Base-by-base conservation (phyloP, 2,113 vertebrate genomes). In the Eidolon helvum region DNA sequence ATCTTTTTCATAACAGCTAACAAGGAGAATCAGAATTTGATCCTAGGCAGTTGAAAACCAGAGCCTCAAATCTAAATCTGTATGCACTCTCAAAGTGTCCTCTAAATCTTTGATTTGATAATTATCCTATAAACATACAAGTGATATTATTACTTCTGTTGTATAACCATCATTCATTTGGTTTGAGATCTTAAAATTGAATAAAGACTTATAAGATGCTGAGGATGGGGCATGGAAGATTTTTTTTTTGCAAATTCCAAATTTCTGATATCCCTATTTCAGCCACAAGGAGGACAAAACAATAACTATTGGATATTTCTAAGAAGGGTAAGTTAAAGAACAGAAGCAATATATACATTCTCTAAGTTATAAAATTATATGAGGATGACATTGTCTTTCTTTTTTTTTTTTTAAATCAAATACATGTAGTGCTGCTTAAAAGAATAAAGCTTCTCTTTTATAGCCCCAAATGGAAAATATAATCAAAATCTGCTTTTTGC, bases 401-500 rank as follows among this genome's bases (percentile, higher is more conserved):
- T 75, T 90, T 92, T 80, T n/a, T n/a, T n/a, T n/a, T 24, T 57
- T 57, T 7, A 57, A 57, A 40, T 90, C 68, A 96, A 94, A 94
- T 90, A 53, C 79, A 65, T 35, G 1, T 94, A 84, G 48, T 95
- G 88, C 74, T 53, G n/a, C 89, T 94, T 98, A 82, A 97, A 97
- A 97, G 10, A 92, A 84, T 95, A 93, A 97, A 97, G 12, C 80
- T 95, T 97, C 2, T 84, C 88, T 95, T 90, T 96, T 94, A 83
- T 85, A 83, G 75, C 38, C 72, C 38, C 89, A 91, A 90, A 95
- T 91, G 91, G 89, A 91, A 96, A 98, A 93, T 87, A 86, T 90
- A 98, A 16, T 97, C 96, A 97, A 98, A 98, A 98, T 97, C 77
- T 97, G 74, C 66, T 94, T 97, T 84, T 85, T 97, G 68, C 72